These are phyloP conservation scores for Zeugodacus cucurbitae DNA, from an alignment of 1,140 invertebrate genomes.

Conservation along the genomic window DNA sequence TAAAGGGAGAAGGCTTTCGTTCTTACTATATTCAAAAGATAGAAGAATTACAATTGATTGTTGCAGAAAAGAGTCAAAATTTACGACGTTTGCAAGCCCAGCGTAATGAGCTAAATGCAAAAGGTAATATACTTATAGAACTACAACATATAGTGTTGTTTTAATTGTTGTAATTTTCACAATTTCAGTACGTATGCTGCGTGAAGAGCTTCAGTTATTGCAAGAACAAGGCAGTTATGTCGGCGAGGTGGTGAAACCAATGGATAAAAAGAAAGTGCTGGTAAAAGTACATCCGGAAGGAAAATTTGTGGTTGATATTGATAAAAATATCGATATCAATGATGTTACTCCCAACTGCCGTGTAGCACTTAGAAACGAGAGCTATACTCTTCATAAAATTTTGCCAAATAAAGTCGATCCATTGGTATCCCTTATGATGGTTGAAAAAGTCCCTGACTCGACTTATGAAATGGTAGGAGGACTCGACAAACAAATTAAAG, in stretches of 20 bases:
- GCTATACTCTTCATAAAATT: slow-evolving; percentile 99
- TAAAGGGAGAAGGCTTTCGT: slow-evolving; percentile 84
- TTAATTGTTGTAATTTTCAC: background rate
- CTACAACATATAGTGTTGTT: too few relatives aligned
- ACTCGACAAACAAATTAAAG: slow-evolving; percentile 99
- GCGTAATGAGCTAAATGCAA: slow-evolving; percentile 99
- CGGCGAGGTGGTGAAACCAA: slow-evolving; percentile 99
- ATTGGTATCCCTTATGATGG: slow-evolving; percentile 99
- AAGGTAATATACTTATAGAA: slow-evolving; percentile 74
- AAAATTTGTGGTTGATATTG: slow-evolving; percentile 99
- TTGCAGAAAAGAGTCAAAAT: slow-evolving; percentile 98
- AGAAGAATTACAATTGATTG: slow-evolving; percentile 93
- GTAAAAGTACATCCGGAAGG: slow-evolving; percentile 99
- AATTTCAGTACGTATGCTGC: slow-evolving; percentile 91
- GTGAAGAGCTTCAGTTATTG: slow-evolving; percentile 96
- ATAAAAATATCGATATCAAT: slow-evolving; percentile 99
- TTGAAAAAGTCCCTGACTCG: slow-evolving; percentile 99
- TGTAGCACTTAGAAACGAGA: slow-evolving; percentile 98
- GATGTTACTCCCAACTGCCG: slow-evolving; percentile 97
- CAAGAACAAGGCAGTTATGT: slow-evolving; percentile 99
- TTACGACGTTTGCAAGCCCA: slow-evolving; percentile 97
- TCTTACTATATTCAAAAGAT: slow-evolving; percentile 98
- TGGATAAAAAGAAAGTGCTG: slow-evolving; percentile 99
- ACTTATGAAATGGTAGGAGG: slow-evolving; percentile 99
- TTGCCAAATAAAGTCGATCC: slow-evolving; percentile 99